Evolutionary conservation across 1,140 invertebrate species (phyloP), one percentile per base, ranked within the genome.

Genomic region (Daktulosphaira vitifoliae): DNA sequence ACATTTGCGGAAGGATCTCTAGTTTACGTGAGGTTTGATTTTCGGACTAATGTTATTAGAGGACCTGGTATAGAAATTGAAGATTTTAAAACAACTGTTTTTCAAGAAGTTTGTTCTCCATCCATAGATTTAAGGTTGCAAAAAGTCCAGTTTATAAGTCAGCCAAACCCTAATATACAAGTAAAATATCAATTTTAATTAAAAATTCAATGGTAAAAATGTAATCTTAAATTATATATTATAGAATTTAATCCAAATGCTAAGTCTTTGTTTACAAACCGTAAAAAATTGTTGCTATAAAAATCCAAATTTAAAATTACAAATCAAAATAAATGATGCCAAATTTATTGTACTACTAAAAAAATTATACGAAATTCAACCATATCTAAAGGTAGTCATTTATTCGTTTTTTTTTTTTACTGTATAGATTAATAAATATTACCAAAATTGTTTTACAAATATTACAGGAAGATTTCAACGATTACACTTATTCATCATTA

Each of bases 381-480:
- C 56, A 62, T 46, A 46, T 46, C 46, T 62, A 48, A 62, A 62
- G 56, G 56, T 62, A 48, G 5, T 46, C 7, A 46, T 33, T 44
- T 44, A 20, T 33, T 22, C n/a, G 15, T 16, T n/a, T 48, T 33
- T 20, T 33, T 22, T 15, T 37, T 22, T 22, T 20, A 13, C 5
- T 33, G 29, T 33, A 6, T 33, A 33, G 5, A 6, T 33, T n/a
- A n/a, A 18, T 18, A 26, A 16, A n/a, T 56, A 56, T 42, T 42
- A 18, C 25, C 18, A 25, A 1, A 6, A 26, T 62, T 48, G 25
- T 62, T 62, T 62, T 62, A 15, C 25, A 48, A 46, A n/a, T n/a
- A n/a, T n/a, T n/a, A n/a, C 29, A 62, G 56, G 25, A 39, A 62
- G 42, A 62, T 48, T 18, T 62, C 46, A 25, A 62, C 29, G 56